phyloP scores from a whole-genome alignment of 2,888 invertebrate genomes.

The Belgica antarctica region DNA sequence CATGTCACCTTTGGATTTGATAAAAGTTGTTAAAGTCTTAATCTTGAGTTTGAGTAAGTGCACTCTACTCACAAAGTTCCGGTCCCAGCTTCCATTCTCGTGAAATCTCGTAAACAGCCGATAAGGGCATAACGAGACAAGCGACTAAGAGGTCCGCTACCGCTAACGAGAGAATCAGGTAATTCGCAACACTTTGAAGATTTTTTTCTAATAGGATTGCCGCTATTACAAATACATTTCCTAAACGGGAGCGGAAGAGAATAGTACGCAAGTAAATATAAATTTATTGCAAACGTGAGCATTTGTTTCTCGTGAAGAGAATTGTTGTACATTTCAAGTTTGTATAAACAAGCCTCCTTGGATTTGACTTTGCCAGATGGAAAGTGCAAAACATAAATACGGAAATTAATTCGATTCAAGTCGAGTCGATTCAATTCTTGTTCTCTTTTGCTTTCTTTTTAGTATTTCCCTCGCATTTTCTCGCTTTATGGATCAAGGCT shows the following conservation, averaged over 20 bases:
- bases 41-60: too few species aligned
- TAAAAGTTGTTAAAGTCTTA: too few species aligned
- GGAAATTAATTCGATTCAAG: too few species aligned
- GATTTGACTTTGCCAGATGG: too few species aligned
- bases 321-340: too few species aligned
- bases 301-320: neutral
- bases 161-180: constrained; percentile 84
- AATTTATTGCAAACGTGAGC: constrained; percentile 26
- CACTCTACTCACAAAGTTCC: constrained; percentile 79
- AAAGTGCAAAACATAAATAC: too few species aligned
- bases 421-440: too few species aligned
- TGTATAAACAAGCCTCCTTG: too few species aligned
- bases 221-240: constrained; percentile 92
- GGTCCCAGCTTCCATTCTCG: constrained; percentile 75
- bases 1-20: too few species aligned
- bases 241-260: constrained; percentile 55
- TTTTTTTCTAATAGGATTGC: constrained; percentile 85
- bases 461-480: too few species aligned
- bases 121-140: constrained; percentile 58
- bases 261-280: neutral
- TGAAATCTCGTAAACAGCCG: constrained; percentile 71
- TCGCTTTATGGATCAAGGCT: too few species aligned
- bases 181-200: constrained; percentile 85
- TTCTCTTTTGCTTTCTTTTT: too few species aligned
- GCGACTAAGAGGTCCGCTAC: constrained; percentile 90